Percentiles rank a stretch among this genome's conserved stretches.
phyloP scores from a whole-genome alignment of 2,888 invertebrate genomes.

The Graphium colonna region DNA sequence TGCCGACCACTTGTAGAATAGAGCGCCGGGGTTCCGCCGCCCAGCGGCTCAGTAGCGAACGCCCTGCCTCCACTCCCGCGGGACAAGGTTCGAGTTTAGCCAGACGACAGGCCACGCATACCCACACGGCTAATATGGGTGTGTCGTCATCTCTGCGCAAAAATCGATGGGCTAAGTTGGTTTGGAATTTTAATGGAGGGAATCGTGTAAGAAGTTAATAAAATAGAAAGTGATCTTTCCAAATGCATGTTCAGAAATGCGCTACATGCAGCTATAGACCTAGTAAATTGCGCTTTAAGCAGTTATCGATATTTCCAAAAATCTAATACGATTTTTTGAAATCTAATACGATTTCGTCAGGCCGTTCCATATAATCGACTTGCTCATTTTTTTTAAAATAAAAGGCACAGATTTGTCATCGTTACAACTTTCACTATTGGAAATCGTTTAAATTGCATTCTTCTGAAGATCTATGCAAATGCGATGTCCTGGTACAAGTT shows the following conservation, averaged over 20 bases:
- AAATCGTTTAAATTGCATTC: neutral
- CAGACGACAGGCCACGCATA: conserved; percentile 48
- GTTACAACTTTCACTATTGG: neutral
- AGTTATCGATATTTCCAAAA: neutral
- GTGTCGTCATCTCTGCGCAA: conserved; percentile 56
- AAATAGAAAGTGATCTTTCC: neutral
- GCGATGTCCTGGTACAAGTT: no score
- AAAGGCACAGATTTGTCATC: no score
- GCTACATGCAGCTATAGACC: neutral
- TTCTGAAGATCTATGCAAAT: neutral
- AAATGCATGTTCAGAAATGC: neutral
- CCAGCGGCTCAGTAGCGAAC: conserved; percentile 42
- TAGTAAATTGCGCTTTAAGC: neutral
- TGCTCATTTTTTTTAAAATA: no score
- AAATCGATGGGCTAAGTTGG: no score
- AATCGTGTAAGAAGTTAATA: conserved; percentile 5
- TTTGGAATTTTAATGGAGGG: no score
- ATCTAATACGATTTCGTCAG: neutral
- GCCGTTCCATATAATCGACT: no score
- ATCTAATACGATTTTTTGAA: neutral
- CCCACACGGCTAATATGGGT: conserved; percentile 53
- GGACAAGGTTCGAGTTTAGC: conserved; percentile 23
- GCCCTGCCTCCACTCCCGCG: conserved; percentile 28
- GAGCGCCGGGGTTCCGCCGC: conserved; percentile 42
- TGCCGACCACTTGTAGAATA: conserved; percentile 49